phyloP scores from a whole-genome alignment of 2,113 vertebrate species.

The Dissostichus mawsoni region DNA sequence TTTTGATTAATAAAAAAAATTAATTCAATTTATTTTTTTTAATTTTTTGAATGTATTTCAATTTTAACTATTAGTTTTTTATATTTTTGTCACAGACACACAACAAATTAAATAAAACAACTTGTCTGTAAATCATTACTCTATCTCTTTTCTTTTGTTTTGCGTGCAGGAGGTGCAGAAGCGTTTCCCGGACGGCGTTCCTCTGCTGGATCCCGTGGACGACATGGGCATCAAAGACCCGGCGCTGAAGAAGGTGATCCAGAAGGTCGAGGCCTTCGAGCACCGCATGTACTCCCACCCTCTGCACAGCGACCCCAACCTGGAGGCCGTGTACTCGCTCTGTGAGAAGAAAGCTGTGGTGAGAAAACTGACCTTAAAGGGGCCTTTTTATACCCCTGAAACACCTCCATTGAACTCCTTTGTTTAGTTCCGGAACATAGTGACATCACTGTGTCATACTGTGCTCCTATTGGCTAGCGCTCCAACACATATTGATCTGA shows the following conservation, averaged over 20 bases:
- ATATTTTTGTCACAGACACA: no score
- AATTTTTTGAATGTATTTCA: no score
- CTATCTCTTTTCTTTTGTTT: neutral
- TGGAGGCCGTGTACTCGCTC: conserved; percentile 93
- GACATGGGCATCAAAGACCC: conserved; percentile 99
- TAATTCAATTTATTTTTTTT: no score
- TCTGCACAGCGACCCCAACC: conserved; percentile 93
- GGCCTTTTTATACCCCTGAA: no score
- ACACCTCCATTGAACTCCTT: no score
- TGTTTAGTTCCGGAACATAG: no score
- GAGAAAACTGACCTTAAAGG: conserved; percentile 37
- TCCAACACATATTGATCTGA: no score
- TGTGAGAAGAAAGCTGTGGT: conserved; percentile 97
- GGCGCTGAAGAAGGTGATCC: conserved; percentile 95
- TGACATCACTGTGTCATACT: no score
- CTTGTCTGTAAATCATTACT: neutral
- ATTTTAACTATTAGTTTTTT: no score
- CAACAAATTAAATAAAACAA: no score
- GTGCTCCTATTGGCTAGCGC: no score
- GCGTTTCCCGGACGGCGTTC: conserved; percentile 95
- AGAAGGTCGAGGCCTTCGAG: conserved; percentile 97
- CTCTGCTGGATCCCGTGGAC: conserved; percentile 93
- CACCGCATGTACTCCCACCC: conserved; percentile 98
- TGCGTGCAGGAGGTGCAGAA: conserved; percentile 93
- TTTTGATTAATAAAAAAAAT: no score